Percentiles rank a stretch among this genome's conserved stretches.
phyloP scores from a whole-genome alignment of 2,888 invertebrate genomes.

The Theodoxus fluviatilis region DNA sequence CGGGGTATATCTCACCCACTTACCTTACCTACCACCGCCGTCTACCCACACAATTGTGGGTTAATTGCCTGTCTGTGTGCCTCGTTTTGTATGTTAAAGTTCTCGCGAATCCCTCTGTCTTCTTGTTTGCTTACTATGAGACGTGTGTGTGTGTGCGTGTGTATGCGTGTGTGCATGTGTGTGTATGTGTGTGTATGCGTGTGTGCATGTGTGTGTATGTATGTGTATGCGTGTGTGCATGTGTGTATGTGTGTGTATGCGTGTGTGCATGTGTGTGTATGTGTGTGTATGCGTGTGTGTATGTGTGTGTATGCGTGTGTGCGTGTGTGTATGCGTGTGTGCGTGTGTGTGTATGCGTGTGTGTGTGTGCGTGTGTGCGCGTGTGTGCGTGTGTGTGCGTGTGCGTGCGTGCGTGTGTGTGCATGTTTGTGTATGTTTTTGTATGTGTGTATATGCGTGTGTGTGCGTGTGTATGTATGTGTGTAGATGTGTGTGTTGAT shows the following conservation, averaged over 20 bases:
- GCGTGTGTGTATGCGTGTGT: background rate
- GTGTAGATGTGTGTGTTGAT: no score
- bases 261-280: no score
- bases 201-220: background rate
- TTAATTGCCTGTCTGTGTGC: no score
- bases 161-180: background rate
- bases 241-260: background rate
- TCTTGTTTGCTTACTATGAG: background rate
- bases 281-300: background rate
- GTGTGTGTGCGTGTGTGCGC: background rate
- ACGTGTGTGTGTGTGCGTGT: background rate
- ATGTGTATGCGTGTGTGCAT: background rate
- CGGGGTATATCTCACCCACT: no score
- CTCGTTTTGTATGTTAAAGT: no score
- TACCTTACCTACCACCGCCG: no score
- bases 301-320: background rate
- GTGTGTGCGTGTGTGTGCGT: constrained; percentile 9
- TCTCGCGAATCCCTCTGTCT: no score
- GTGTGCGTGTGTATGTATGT: no score
- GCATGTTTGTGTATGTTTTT: no score
- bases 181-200: background rate
- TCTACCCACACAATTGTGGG: no score
- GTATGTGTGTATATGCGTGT: no score
- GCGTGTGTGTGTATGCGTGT: background rate
- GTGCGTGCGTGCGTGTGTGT: no score